Evolutionary conservation across 2,888 invertebrate species (phyloP).

Genomic region (Clistopyga incitator): DNA sequence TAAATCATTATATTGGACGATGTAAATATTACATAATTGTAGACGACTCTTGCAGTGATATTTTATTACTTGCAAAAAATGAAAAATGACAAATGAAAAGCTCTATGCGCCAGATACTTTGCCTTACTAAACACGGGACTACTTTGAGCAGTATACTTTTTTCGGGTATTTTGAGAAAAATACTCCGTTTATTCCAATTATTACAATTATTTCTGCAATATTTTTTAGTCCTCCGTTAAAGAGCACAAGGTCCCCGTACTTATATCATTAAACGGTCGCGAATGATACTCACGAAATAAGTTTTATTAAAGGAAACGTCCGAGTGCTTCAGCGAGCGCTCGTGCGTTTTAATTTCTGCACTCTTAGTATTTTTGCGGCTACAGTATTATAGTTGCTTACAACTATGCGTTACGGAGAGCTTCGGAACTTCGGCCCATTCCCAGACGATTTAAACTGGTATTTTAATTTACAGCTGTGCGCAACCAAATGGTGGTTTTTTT

Average conservation of each 20-base stretch:
- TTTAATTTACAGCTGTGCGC: neutral
- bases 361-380: slow-evolving; percentile 46
- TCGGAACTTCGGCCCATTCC: slow-evolving; percentile 59
- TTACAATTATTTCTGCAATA: slow-evolving; percentile 47
- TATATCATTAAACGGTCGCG: slow-evolving; percentile 43
- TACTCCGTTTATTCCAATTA: neutral
- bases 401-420: slow-evolving; percentile 22
- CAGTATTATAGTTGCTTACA: slow-evolving; percentile 59
- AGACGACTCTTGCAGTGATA: slow-evolving; percentile 51
- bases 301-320: slow-evolving; percentile 28
- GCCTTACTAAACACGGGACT: slow-evolving; percentile 54
- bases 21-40: slow-evolving; percentile 67
- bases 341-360: slow-evolving; percentile 45
- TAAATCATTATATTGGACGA: slow-evolving; percentile 62
- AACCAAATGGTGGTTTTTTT: slow-evolving; percentile 4
- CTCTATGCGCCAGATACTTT: slow-evolving; percentile 60
- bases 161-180: slow-evolving; percentile 2
- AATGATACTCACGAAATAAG: slow-evolving; percentile 53
- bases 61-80: slow-evolving; percentile 61
- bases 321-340: neutral
- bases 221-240: slow-evolving; percentile 26
- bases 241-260: slow-evolving; percentile 59
- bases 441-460: slow-evolving; percentile 17
- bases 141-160: slow-evolving; percentile 48
- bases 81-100: neutral